Evolutionary conservation across 2,797 vertebrate species (phyloP).

Genomic region (Mormyrops boulengeri): DNA sequence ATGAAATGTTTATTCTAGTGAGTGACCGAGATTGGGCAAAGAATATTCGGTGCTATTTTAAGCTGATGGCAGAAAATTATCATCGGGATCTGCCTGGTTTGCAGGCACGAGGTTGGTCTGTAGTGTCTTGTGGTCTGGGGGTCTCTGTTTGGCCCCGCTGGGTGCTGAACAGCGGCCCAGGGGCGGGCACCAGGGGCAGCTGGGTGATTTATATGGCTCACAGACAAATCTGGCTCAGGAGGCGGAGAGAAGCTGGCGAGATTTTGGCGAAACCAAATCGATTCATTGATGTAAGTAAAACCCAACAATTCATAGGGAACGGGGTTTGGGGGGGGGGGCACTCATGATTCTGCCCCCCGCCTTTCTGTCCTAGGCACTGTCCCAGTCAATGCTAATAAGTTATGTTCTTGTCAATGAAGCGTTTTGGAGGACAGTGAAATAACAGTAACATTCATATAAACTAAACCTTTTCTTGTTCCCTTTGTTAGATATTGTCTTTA

Average conservation of each 20-base stretch:
- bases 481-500: background rate
- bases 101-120: background rate
- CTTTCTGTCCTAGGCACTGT: background rate
- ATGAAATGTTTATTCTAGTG: conserved; percentile 14
- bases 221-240: conserved; percentile 29
- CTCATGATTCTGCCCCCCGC: background rate
- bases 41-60: background rate
- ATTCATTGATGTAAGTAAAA: background rate
- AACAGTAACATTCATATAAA: conserved; percentile 12
- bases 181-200: conserved; percentile 16
- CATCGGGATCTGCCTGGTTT: background rate
- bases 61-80: background rate
- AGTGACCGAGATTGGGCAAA: background rate
- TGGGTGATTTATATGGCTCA: conserved; percentile 25
- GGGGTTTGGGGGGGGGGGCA: background rate
- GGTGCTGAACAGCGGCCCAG: background rate
- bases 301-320: background rate
- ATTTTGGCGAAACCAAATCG: background rate
- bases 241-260: background rate
- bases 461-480: background rate
- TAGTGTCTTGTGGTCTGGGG: background rate
- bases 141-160: background rate
- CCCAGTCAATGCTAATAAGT: background rate
- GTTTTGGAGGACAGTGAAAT: background rate
- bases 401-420: background rate